Conservation (phyloP, 2,113 vertebrate species). For the Monopterus albus region DNA sequence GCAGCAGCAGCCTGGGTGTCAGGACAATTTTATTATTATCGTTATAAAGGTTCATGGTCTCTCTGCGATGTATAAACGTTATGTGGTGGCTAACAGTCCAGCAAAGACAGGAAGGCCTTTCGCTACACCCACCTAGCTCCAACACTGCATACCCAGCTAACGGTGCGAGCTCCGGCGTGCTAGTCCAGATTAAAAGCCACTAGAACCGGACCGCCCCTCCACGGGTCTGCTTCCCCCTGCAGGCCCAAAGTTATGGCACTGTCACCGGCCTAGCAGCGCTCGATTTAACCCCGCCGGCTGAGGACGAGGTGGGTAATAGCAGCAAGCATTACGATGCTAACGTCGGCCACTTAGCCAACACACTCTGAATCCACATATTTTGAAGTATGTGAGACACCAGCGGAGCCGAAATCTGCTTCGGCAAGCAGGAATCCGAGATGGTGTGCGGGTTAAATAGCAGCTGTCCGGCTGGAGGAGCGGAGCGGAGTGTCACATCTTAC, state of each 20-base stretch:
- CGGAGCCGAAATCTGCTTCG: neutral
- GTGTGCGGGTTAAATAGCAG: neutral
- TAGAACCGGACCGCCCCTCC: neutral
- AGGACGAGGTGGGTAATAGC: neutral
- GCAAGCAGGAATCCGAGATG: neutral
- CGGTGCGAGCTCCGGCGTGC: constrained; percentile 18
- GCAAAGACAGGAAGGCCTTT: constrained; percentile 42
- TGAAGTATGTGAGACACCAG: too few relatives aligned
- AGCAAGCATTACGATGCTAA: constrained; percentile 9
- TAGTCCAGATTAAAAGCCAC: neutral
- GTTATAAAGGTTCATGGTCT: neutral
- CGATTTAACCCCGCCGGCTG: neutral
- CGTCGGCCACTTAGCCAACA: constrained; percentile 37
- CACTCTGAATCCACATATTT: constrained; percentile 5
- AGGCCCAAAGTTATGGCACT: neutral
- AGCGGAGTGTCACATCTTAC: constrained; percentile 69
- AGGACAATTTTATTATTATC: neutral
- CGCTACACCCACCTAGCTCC: constrained; percentile 12
- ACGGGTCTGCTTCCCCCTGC: neutral
- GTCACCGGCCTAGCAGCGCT: constrained; percentile 21
- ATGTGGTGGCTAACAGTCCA: neutral
- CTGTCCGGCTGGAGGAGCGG: neutral
- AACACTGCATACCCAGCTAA: constrained; percentile 41
- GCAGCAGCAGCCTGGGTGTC: neutral
- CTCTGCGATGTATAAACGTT: neutral